Evolutionary conservation across 2,113 vertebrate species (phyloP), one percentile per base, ranked within the genome.

Genomic region (Antechinus flavipes): DNA sequence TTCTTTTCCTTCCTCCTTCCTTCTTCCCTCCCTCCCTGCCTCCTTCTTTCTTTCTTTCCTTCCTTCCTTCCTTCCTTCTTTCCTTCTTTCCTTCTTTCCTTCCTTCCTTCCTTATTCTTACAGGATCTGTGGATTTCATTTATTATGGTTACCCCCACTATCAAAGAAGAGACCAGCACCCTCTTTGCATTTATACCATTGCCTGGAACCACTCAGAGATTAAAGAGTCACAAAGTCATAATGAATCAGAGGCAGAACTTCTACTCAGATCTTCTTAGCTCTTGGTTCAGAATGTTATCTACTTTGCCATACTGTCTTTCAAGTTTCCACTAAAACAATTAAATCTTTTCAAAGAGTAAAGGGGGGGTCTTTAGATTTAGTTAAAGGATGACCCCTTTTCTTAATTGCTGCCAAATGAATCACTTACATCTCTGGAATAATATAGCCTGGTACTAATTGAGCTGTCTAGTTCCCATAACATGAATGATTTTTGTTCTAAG

Each of bases 401-500:
- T 23, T 7, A 42, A 23, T 2, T 42, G 35, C 68, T 42, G 14
- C 8, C 35, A 42, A 23, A 84, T 84, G 68, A 22, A 84, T 42
- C 68, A 22, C 7, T 84, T 42, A 84, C 19, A 84, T 23, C 16
- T 42, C n/a, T 84, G n/a, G 68, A 84, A 42, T 84, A 42, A 84
- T 84, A 84, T 42, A 91, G 6, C 53, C n/a, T 95, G 14, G 90
- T 16, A 23, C 92, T 93, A 92, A 90, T 93, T 97, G 94, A 52
- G 35, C 93, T 54, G 30, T 94, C 24, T 94, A 89, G 95, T 93
- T 96, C 91, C 47, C 91, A 35, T 8, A 58, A 96, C 47, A 92
- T 95, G 95, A 94, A 91, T 93, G 94, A 93, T 26, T 93, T 26
- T 12, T 76, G 19, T 76, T 96, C 30, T 92, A 52, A 96, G 91